Evolutionary conservation across 35 echinoderm and acorn worm species (phyloP).

Genomic region (Anneissia japonica): DNA sequence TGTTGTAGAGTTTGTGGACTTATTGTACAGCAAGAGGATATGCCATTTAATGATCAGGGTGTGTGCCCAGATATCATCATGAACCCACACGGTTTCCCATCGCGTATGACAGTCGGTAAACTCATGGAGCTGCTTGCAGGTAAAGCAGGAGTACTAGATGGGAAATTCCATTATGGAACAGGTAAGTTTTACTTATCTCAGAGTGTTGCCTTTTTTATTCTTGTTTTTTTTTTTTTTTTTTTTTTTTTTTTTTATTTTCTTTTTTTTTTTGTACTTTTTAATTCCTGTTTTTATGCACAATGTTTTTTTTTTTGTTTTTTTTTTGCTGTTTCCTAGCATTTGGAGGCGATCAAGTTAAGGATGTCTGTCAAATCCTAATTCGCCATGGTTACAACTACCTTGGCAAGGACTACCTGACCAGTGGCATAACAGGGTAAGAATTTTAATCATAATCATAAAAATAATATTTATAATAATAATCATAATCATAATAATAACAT

Average conservation of each 20-base stretch:
- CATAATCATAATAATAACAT: too few relatives aligned
- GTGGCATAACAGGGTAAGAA: slow-evolving; percentile 96
- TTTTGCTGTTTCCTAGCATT: slow-evolving; percentile 49
- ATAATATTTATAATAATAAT: not conserved
- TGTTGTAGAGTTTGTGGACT: slow-evolving; percentile 81
- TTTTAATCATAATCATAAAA: too few relatives aligned
- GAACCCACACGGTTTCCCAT: slow-evolving; percentile 98
- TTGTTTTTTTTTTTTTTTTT: too few relatives aligned
- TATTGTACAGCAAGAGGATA: slow-evolving; percentile 94
- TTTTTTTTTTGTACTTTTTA: too few relatives aligned
- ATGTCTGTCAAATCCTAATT: slow-evolving; percentile 75
- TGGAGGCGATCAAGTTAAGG: slow-evolving; percentile 92
- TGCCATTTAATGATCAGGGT: slow-evolving; percentile 94
- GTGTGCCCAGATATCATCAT: slow-evolving; percentile 93
- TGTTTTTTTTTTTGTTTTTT: too few relatives aligned
- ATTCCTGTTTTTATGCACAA: too few relatives aligned
- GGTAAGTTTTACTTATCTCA: slow-evolving; percentile 72
- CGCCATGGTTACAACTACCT: slow-evolving; percentile 91
- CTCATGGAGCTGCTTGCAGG: slow-evolving; percentile 95
- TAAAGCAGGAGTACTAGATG: slow-evolving; percentile 85
- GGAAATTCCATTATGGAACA: slow-evolving; percentile 98
- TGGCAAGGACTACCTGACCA: slow-evolving; percentile 86
- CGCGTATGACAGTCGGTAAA: slow-evolving; percentile 99
- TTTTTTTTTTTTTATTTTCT: too few relatives aligned
- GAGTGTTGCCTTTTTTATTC: too few relatives aligned